Base-by-base conservation (phyloP, 1,140 invertebrate genomes). In the Drosophila neocordata region DNA sequence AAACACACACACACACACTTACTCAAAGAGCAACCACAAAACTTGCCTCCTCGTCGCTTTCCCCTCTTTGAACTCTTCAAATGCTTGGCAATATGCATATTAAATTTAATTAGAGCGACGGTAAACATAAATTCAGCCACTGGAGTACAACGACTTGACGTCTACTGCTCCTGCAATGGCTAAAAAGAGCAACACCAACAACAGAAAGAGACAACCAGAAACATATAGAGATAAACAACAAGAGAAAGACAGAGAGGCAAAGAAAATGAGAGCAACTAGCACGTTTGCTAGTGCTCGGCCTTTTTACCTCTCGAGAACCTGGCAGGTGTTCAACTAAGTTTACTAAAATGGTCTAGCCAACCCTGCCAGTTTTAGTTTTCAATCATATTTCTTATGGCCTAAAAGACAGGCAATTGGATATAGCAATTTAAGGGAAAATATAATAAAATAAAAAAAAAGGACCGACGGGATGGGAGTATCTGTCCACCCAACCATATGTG, bases 91-190 rank as follows among this genome's bases (percentile, higher is more conserved):
- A 87, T 87, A 87, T 87, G 82, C 79, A 87, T 87, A 88, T 88
- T 87, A 87, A 88, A 87, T 87, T 87, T 87, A 87, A 87, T 87
- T 87, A 87, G 82, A 73, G 69, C 64, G 75, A 73, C 83, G 75
- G 71, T 87, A 88, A 87, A 88, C 83, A 87, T 79, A 87, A 79
- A 88, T 73, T 73, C 75, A 76, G 72, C 72, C 79, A 88, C 65
- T 69, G 68, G 41, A 71, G 71, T 69, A 65, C 34, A 24, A 55
- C 12, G 20, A 9, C 35, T 56, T 48, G 38, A 20, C 22, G 37
- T 35, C 41, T 52, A 52, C 37, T 37, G 48, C 48, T 31, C 51
- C n/a, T 15, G 44, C 48, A 56, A 56, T 56, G 53, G 53, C 53
- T 34, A 56, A 56, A 56, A 56, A 41, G 18, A 41, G 20, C 41